Base-by-base conservation (phyloP, 2,797 vertebrate species). In the Hafferia zeledoni region DNA sequence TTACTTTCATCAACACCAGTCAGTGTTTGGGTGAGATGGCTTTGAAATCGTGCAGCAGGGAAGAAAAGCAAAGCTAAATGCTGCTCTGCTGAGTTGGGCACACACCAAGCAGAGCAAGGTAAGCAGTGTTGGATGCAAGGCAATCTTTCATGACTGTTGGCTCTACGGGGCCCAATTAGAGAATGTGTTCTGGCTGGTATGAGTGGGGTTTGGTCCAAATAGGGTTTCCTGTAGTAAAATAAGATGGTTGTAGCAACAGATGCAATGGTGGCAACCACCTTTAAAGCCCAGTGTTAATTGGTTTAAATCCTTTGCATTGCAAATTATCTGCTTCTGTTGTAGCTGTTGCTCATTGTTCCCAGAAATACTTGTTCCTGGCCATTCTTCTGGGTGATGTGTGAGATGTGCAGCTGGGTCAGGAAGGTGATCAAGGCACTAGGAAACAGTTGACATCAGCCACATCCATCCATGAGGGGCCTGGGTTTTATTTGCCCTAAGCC, bases 391-490 rank as follows among this genome's bases (percentile, higher is more conserved):
- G 24, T 46, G 53, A 37, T 68, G 53, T 87, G 57, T 0, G 20
- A 71, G 61, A 46, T 0, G 2, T 31, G 14, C 33, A 60, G 0
- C 35, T 2, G 0, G 16, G 27, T 11, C 44, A 56, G 72, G 57
- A 83, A 31, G 5, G 33, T 33, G 80, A 18, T 10, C 16, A 9
- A 41, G 52, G 44, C 28, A 33, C 30, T 1, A 5, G 22, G 57
- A 68, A 77, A 37, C 0, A 0, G n/a, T 39, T 57, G 9, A 10
- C 22, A 20, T 3, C 0, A 0, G 28, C 31, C 30, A 7, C 5
- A 2, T 53, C 24, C 24, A 28, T 31, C 17, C 0, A 0, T 41
- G 53, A 60, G 35, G 16, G 7, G 18, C 24, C 16, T 76, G 46
- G 43, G 10, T 24, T 84, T 87, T 69, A 23, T 47, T 63, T 90